Evolutionary conservation across 1,140 invertebrate genomes (phyloP), one percentile per base, ranked within the genome.

Genomic region (Halesus radiatus): DNA sequence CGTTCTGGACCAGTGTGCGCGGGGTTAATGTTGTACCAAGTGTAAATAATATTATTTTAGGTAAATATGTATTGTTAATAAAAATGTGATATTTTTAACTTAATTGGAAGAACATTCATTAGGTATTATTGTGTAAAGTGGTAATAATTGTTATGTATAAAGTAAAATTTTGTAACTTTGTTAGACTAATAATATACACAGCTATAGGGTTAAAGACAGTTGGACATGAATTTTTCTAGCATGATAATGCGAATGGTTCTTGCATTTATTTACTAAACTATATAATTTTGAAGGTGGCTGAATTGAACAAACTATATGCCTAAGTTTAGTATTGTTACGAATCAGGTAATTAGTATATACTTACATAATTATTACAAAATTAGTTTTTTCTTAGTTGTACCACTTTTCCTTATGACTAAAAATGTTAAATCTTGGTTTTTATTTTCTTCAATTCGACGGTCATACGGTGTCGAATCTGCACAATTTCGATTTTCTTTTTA

Each of bases 1-100:
- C 68, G 16, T 75, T 75, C 37, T 58, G 72, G 72, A 75, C 72
- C 72, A 75, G 72, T 75, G 72, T 56, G 37, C 50, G 37, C 20
- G 13, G 68, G 22, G 23, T 10, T 62, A 76, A 62, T 29, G 60
- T 76, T 62, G 74, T 32, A 29, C 26, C 26, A 64, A 68, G 76
- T 78, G 76, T 78, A 78, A 54, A 78, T 78, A 66, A 75, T 1
- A 29, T 52, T 53, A 73, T 45, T 75, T 37, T 45, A 75, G 26
- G 29, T 60, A 75, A 75, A 58, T 72, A 72, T 79, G 68, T 79
- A 79, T 80, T 80, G 78, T 83, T 83, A 83, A 77, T 83, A 80
- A 81, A 83, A 68, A 83, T 83, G 82, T 83, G 82, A 83, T 83
- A 83, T 83, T 83, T 83, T 83, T 79, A 80, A 83, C 82, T 83